Conservation (phyloP, 2,888 invertebrate genomes). For the Polia nebulosa region DNA sequence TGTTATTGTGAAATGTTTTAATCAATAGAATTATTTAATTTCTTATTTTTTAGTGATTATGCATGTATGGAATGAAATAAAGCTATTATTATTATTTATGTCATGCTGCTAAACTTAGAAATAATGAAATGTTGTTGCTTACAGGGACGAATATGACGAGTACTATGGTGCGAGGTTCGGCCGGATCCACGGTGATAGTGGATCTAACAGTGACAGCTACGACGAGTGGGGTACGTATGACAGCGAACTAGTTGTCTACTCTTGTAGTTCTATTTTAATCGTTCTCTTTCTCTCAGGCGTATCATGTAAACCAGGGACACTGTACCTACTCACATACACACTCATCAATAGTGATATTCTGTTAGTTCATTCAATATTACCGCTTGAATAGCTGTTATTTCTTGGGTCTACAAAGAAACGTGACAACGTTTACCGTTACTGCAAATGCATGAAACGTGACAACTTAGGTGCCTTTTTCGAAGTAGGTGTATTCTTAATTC, state of each 20-base stretch:
- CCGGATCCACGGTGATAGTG: conserved; percentile 40
- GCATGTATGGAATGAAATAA: too few species aligned
- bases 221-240: conserved; percentile 42
- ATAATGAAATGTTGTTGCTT: conserved; percentile 3
- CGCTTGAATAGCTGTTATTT: neutral
- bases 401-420: neutral
- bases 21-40: too few species aligned
- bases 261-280: neutral
- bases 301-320: neutral
- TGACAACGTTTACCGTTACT: neutral
- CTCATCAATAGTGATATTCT: neutral
- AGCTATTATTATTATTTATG: too few species aligned
- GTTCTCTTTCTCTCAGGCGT: neutral
- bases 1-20: too few species aligned
- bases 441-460: conserved; percentile 9
- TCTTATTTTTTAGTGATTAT: too few species aligned
- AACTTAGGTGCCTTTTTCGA: conserved; percentile 11
- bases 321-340: neutral
- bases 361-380: neutral
- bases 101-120: neutral
- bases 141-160: conserved; percentile 27
- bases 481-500: conserved; percentile 28
- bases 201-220: conserved; percentile 49
- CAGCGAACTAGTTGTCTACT: neutral
- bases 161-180: neutral